A percentile compares a stretch with the other conserved stretches of the same genome.
Evolutionary conservation across 2,113 vertebrate genomes (phyloP).

Genomic region (Rhineura floridana): DNA sequence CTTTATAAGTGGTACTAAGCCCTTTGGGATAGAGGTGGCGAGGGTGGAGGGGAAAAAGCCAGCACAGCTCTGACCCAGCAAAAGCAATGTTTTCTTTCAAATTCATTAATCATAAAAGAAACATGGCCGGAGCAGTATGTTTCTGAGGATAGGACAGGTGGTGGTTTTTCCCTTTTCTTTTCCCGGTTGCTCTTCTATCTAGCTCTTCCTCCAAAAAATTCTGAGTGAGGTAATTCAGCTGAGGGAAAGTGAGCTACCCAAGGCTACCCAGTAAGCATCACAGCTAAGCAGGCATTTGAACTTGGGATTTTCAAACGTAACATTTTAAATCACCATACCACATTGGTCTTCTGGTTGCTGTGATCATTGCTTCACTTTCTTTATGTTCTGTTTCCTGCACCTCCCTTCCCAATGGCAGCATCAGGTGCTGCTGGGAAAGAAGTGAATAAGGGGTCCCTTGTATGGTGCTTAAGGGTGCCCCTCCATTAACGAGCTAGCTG

Average conservation of each 20-base stretch:
- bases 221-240: background rate
- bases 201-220: background rate
- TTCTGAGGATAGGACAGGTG: background rate
- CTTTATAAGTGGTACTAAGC: background rate
- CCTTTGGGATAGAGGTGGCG: background rate
- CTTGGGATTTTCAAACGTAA: background rate
- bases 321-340: background rate
- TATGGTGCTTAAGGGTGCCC: background rate
- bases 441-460: background rate
- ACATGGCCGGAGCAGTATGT: background rate
- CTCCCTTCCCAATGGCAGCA: background rate
- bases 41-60: background rate
- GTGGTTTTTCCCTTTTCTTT: no score
- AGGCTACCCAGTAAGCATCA: background rate
- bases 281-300: background rate
- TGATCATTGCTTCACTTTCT: background rate
- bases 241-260: background rate
- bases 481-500: background rate
- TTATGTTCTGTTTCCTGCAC: background rate
- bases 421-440: background rate
- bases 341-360: background rate
- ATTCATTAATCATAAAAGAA: rapidly evolving
- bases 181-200: background rate
- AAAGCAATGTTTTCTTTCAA: background rate
- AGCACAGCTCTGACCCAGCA: background rate